Conservation (phyloP, 2,888 invertebrate genomes). For the Timandra comae region DNA sequence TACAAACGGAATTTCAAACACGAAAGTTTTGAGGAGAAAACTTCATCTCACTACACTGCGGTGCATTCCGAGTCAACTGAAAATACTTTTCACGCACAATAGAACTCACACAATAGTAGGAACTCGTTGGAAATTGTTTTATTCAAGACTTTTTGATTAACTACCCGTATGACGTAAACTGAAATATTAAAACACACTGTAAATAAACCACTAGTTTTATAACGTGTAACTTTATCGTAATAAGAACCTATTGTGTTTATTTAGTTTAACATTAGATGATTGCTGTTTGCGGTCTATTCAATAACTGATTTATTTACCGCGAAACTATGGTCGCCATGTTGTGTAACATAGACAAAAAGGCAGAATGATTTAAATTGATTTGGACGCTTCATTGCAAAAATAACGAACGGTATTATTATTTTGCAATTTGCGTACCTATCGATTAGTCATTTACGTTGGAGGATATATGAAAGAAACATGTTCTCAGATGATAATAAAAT, state of each 20-base stretch:
- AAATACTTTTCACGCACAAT: slow-evolving; percentile 32
- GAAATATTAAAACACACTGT: slow-evolving; percentile 10
- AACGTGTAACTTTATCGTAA: no score
- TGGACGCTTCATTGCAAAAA: slow-evolving; percentile 23
- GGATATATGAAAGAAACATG: no score
- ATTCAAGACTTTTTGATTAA: slow-evolving; percentile 24
- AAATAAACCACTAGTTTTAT: slow-evolving; percentile 18
- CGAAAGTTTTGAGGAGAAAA: slow-evolving; percentile 23
- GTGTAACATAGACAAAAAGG: slow-evolving; percentile 35
- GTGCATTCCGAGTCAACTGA: slow-evolving; percentile 26
- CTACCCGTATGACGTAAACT: slow-evolving; percentile 6
- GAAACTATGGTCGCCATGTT: slow-evolving; percentile 30
- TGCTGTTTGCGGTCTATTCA: slow-evolving; percentile 18
- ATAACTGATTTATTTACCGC: slow-evolving; percentile 29
- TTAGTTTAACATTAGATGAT: no score
- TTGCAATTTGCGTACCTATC: not conserved
- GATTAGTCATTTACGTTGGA: not conserved
- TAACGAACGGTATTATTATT: slow-evolving; percentile 4
- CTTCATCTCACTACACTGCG: slow-evolving; percentile 34
- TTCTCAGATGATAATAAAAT: no score
- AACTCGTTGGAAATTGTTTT: slow-evolving; percentile 45
- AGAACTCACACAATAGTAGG: slow-evolving; percentile 35
- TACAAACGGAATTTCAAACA: slow-evolving; percentile 14
- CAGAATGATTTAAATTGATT: slow-evolving; percentile 40
- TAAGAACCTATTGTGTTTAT: no score